Base-by-base conservation (phyloP, 1,140 invertebrate genomes). In the Drosophila pruinosa region DNA sequence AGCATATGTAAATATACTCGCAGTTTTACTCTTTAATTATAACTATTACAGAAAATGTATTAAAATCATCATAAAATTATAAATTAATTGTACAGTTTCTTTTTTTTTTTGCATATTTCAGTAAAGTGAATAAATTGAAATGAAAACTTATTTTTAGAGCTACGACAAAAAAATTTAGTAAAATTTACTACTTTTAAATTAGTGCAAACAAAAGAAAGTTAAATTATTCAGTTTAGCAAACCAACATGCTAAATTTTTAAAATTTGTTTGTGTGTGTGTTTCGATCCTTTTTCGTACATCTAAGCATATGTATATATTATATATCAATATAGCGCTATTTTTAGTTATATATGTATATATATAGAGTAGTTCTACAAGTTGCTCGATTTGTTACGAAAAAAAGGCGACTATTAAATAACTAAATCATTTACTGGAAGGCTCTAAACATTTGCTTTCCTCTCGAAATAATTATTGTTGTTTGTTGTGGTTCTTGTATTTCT, bases 391-490 rank as follows among this genome's bases (percentile, higher is more conserved):
- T 54, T 65, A 34, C 47, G 75, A 78, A 62, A 79, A 79, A 80
- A 79, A 70, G n/a, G 43, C 72, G 70, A 67, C 73, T 57, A 64
- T 53, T 65, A 24, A 77, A 52, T 77, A 69, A 73, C 45, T 81
- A 75, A 77, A 63, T 71, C 67, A 43, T 62, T 63, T 76, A 70
- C 62, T 56, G 75, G 31, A 69, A 62, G 67, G 38, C 38, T 48
- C 45, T 43, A 38, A 17, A 6, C 17, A 28, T 53, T 65, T 45
- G 41, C 6, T 34, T 34, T 53, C 5, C n/a, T 39, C 38, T 78
- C 57, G 52, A 62, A 54, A 59, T 73, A 45, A 47, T 53, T 34
- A 54, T 71, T 69, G 28, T 31, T 53, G 36, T 59, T 58, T 38
- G 12, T 72, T 56, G 22, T 59, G 24, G 17, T 28, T 58, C 19